Base-by-base conservation (phyloP, 2,797 vertebrate species). In the Takifugu ocellatus region DNA sequence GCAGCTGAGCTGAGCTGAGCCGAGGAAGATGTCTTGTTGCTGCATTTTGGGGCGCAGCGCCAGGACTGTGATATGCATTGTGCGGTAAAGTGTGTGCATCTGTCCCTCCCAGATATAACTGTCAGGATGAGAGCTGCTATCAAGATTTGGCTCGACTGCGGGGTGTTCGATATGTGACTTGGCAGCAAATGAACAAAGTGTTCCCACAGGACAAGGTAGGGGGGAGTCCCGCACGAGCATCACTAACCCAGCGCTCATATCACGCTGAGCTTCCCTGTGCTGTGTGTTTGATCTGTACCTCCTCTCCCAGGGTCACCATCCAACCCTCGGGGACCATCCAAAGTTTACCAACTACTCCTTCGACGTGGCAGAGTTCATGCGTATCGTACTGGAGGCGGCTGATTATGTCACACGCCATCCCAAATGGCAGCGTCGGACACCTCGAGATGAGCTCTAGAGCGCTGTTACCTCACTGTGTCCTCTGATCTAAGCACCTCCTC, bases 281-380 rank as follows among this genome's bases (percentile, higher is more conserved):
- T 14, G 21, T 3, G 21, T 25, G n/a, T 63, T 50, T n/a, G 58
- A 10, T 21, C 16, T n/a, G 2, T 12, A 9, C 17, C 12, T 50
- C 44, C 76, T 80, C 66, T 71, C 42, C 17, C 85, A 99, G 97
- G 96, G 96, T 72, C 96, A 98, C 85, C 96, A 99, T 79, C 96
- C 96, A 36, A 97, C 95, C 1, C 91, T 99, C 9, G 95, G 96
- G 66, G 95, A 96, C 49, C 97, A 99, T 66, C 96, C 96, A 0
- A 99, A 99, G 87, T 99, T 99, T 72, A 99, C 96, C 46, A 99
- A 98, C 90, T 99, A 99, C 78, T 93, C 93, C 70, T 99, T 99
- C 15, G 92, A 97, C 39, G 92, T 94, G 49, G 90, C 88, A 71
- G 96, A 99, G 89, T 98, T 98, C 75, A 93, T 98, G 92, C 89